Base-by-base conservation (phyloP, 2,797 vertebrate species). In the Hozukius guyotensis region DNA sequence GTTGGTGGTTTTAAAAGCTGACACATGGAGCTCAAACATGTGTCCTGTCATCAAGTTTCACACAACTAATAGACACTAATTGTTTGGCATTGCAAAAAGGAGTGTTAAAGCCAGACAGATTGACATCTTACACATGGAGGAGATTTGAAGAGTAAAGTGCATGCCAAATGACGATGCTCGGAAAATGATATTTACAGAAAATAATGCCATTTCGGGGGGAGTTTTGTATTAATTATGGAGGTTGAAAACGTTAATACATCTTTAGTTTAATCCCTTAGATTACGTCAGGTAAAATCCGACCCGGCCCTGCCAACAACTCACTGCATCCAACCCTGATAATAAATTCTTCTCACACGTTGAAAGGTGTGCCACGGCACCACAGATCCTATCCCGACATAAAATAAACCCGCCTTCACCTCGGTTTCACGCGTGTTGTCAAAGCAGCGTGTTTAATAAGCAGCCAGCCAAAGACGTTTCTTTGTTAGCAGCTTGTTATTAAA, bases 401-500 rank as follows among this genome's bases (percentile, higher is more conserved):
- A 80, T 72, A 5, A 67, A 78, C 18, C 14, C 8, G 22, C 74
- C 68, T 71, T 74, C 77, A 73, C 77, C 75, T 86, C 34, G 2
- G 75, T 74, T 71, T 83, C 36, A 57, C n/a, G 52, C 20, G 12
- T 12, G n/a, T 77, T 75, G 85, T 87, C 61, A 71, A 14, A 67
- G 77, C 62, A 27, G 77, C 73, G 82, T 87, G 77, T 89, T 87
- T 88, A 90, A 88, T 90, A 82, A 90, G 80, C 77, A 83, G 72
- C 79, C 22, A 84, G 67, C 77, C 83, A 49, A 64, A 74, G 79
- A 80, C 20, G 29, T 38, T 61, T 81, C 84, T 88, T 90, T 89
- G 88, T 91, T 80, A 84, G 8, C 66, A 13, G 67, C 81, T 83
- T 80, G 85, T 89, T 90, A 90, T 92, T 92, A 88, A 91, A 90